phyloP scores from a whole-genome alignment of 2,888 invertebrate genomes.

The Unio pictorum region DNA sequence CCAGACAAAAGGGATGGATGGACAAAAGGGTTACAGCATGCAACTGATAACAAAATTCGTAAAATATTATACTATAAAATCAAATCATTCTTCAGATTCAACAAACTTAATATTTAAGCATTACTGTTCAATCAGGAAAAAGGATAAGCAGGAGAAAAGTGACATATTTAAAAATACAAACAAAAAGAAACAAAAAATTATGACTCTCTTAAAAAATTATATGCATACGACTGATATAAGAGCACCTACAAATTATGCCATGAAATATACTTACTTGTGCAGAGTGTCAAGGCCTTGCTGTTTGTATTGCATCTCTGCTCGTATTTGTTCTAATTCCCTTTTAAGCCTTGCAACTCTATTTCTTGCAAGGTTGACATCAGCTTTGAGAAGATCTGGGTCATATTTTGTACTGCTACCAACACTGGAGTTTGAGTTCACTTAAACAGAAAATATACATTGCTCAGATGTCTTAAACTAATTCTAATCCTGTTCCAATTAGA shows the following conservation, averaged over 20 bases:
- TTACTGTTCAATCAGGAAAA: too few species aligned
- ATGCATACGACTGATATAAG: neutral
- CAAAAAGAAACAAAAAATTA: too few species aligned
- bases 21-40: too few species aligned
- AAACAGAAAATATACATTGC: constrained; percentile 15
- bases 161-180: too few species aligned
- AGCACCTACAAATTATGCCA: neutral
- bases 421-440: constrained; percentile 68
- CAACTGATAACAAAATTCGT: too few species aligned
- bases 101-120: too few species aligned
- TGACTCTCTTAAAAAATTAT: neutral
- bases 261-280: constrained; percentile 81
- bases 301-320: constrained; percentile 92
- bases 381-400: constrained; percentile 93
- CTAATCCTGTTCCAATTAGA: neutral
- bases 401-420: constrained; percentile 87
- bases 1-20: too few species aligned
- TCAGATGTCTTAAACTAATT: too few species aligned
- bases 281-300: constrained; percentile 93
- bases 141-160: too few species aligned
- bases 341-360: constrained; percentile 90
- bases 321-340: constrained; percentile 91
- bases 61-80: too few species aligned
- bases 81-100: too few species aligned
- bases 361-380: constrained; percentile 91